A percentile compares a stretch with the other conserved stretches of the same genome.
Conservation (phyloP, 2,797 vertebrate species). For the Emydoidea blandingii region DNA sequence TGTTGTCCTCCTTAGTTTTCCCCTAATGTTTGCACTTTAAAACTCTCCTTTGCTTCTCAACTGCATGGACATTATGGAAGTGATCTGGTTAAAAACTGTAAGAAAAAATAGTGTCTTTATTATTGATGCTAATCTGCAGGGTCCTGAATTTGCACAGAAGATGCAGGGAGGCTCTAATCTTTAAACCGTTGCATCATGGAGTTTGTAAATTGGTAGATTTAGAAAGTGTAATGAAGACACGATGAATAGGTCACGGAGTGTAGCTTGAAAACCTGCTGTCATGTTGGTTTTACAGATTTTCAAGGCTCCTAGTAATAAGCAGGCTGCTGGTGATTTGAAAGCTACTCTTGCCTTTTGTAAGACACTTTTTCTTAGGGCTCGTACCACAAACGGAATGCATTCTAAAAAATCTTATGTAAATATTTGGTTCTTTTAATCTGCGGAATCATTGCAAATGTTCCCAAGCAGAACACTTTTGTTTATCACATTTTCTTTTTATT, state of each 20-base stretch:
- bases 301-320: conserved; percentile 42
- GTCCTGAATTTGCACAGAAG: conserved; percentile 29
- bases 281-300: conserved; percentile 48
- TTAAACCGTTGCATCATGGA: conserved; percentile 26
- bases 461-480: neutral
- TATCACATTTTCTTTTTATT: conserved; percentile 44
- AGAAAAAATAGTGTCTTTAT: conserved; percentile 10
- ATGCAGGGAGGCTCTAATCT: conserved; percentile 22
- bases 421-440: conserved; percentile 34
- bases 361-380: conserved; percentile 24
- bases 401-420: conserved; percentile 42
- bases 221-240: neutral
- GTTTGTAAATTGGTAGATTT: conserved; percentile 28
- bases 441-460: conserved; percentile 47
- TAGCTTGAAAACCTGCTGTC: conserved; percentile 57
- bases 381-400: neutral
- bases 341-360: conserved; percentile 7
- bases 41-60: neutral
- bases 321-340: conserved; percentile 32
- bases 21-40: conserved; percentile 3
- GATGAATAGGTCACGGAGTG: conserved; percentile 42
- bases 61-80: neutral
- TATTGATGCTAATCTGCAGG: neutral
- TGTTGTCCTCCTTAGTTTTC: neutral
- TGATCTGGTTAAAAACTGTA: conserved; percentile 6